Evolutionary conservation across 1,140 invertebrate genomes (phyloP).

Genomic region (Stegodyphus mimosarum): DNA sequence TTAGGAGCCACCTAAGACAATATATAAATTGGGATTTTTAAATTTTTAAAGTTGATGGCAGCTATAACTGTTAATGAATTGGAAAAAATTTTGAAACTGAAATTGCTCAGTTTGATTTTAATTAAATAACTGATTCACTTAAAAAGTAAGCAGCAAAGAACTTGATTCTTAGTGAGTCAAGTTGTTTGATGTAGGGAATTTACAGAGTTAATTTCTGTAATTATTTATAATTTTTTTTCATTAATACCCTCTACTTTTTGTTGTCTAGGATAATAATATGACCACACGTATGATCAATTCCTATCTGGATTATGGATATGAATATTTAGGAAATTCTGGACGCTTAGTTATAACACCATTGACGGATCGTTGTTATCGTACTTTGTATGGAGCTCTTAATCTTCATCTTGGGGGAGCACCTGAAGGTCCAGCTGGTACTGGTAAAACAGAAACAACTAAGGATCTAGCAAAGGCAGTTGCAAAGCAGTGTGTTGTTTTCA

Average conservation of each 20-base stretch:
- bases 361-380: conserved; percentile 91
- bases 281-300: conserved; percentile 93
- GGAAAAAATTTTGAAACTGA: too few relatives aligned
- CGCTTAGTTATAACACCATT: conserved; percentile 88
- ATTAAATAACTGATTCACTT: too few relatives aligned
- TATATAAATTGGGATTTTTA: too few relatives aligned
- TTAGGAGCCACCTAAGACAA: too few relatives aligned
- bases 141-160: too few relatives aligned
- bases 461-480: conserved; percentile 96
- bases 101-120: too few relatives aligned
- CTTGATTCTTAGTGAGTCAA: too few relatives aligned
- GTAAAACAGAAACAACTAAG: conserved; percentile 96
- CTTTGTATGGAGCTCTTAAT: conserved; percentile 89
- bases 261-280: conserved; percentile 74
- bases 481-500: conserved; percentile 96
- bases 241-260: background rate
- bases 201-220: too few relatives aligned
- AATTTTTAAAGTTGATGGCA: too few relatives aligned
- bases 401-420: conserved; percentile 83
- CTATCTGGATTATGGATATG: conserved; percentile 89
- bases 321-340: conserved; percentile 91
- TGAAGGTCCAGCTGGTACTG: conserved; percentile 93
- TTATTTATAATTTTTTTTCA: background rate
- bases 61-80: too few relatives aligned
- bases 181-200: too few relatives aligned